Evolutionary conservation across 2,888 invertebrate species (phyloP).

Genomic region (Andricus quercusramuli): DNA sequence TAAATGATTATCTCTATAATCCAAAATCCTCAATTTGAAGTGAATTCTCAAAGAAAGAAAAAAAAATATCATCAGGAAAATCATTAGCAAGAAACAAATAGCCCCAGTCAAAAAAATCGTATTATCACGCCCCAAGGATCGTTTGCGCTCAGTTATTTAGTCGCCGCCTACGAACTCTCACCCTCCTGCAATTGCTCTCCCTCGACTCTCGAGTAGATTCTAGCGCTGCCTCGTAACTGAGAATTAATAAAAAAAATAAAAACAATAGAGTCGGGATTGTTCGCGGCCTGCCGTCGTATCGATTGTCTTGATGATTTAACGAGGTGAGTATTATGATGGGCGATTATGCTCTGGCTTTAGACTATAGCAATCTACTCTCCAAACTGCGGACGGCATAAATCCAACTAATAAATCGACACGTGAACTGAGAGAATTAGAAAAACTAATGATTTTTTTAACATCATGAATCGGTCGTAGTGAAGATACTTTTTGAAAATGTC

Average conservation of each 20-base stretch:
- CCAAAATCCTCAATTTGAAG: background rate
- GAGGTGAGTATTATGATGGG: constrained; percentile 61
- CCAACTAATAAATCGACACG: constrained; percentile 57
- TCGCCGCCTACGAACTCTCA: constrained; percentile 41
- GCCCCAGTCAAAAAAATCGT: constrained; percentile 22
- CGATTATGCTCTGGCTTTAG: constrained; percentile 55
- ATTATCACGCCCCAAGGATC: constrained; percentile 42
- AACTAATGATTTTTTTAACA: background rate
- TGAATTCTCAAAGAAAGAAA: background rate
- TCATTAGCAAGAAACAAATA: constrained; percentile 39
- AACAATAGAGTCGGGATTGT: constrained; percentile 19
- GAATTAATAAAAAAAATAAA: constrained; percentile 41
- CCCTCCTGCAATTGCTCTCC: constrained; percentile 34
- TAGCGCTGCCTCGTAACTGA: constrained; percentile 21
- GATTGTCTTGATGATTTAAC: constrained; percentile 66
- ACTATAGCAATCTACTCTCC: constrained; percentile 62
- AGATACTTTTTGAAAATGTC: background rate
- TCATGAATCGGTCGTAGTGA: background rate
- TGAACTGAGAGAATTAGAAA: constrained; percentile 43
- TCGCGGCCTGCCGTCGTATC: constrained; percentile 35
- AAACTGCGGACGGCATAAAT: constrained; percentile 58
- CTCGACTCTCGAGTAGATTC: constrained; percentile 14
- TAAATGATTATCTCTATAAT: background rate
- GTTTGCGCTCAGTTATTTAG: constrained; percentile 40
- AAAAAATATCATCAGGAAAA: constrained; percentile 17